Base-by-base conservation (phyloP, 1,140 invertebrate species). In the Cheumatopsyche charites region DNA sequence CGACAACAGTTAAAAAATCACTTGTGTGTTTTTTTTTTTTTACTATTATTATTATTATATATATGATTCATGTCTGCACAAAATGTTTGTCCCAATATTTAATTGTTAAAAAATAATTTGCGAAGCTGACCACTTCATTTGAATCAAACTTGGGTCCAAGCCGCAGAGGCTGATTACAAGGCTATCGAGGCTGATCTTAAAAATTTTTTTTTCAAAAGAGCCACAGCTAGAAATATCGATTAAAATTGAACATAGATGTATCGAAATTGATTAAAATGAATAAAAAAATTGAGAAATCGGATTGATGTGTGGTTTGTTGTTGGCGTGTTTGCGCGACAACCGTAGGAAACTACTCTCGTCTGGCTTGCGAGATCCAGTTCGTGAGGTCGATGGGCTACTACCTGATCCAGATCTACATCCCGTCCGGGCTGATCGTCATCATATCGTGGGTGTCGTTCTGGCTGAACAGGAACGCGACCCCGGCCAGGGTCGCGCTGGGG, bases 341-440 rank as follows among this genome's bases (percentile, higher is more conserved):
- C 55, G 29, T 86, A 98, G 96, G 97, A 87, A 98, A 98, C 87
- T 98, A 98, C 86, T 98, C 96, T 78, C 90, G 97, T 79, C 87
- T 99, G 88, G 94, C 95, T 72, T 97, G 95, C 86, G 94, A 98
- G 87, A 97, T 99, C 82, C 95, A 97, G 85, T 97, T 99, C 86
- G 95, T 96, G 72, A 91, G 97, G 75, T 97, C 95, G 78, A 96
- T 98, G 93, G 97, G 97, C 79, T 98, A 98, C 89, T 98, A 99
- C 88, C 88, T 98, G 79, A 98, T 98, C 86, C 97, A 99, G 87
- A 98, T 98, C 83, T 98, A 98, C 88, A 97, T 98, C 86, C 97
- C 97, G 77, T 97, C 96, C 81, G 94, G 95, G 82, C 90, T 99
- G 81, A 98, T 99, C 85, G 97, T 99, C 83, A 97, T 98, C 84